Conservation (phyloP, 2,888 invertebrate species). For the Hetaerina titia region DNA sequence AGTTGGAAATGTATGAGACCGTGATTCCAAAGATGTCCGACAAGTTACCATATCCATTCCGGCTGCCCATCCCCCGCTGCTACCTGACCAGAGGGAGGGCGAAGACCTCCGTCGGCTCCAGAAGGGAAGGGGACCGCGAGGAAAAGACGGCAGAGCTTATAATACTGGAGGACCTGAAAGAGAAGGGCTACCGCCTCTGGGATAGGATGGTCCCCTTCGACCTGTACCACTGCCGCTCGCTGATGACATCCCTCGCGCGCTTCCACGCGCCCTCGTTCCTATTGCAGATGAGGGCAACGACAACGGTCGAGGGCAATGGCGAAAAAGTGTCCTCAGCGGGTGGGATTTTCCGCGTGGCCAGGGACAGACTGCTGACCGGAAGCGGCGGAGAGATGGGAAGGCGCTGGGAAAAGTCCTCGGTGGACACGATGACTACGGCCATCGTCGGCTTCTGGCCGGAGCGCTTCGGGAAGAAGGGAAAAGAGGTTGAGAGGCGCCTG, state of each 20-base stretch:
- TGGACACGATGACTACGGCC: constrained; percentile 14
- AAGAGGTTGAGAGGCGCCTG: background rate
- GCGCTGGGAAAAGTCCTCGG: constrained; percentile 6
- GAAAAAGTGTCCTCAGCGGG: background rate
- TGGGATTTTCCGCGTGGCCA: background rate
- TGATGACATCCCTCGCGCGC: constrained; percentile 31
- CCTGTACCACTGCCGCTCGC: background rate
- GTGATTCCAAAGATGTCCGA: background rate
- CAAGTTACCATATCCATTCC: background rate
- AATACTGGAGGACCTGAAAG: constrained; percentile 54
- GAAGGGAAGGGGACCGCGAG: background rate
- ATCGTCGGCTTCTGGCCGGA: constrained; percentile 17
- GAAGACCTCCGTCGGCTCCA: no score
- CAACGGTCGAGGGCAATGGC: background rate
- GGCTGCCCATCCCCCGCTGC: background rate
- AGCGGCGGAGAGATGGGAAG: background rate
- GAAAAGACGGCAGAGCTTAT: background rate
- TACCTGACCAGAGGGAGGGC: background rate
- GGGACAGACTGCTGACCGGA: no score
- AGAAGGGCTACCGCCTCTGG: constrained; percentile 34
- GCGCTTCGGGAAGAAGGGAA: background rate
- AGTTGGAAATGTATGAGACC: constrained; percentile 12
- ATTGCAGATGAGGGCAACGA: background rate
- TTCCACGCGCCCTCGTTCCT: constrained; percentile 36
- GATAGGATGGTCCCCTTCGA: constrained; percentile 28